Evolutionary conservation across 2,797 vertebrate species (phyloP).

Genomic region (Allochrocebus solatus): DNA sequence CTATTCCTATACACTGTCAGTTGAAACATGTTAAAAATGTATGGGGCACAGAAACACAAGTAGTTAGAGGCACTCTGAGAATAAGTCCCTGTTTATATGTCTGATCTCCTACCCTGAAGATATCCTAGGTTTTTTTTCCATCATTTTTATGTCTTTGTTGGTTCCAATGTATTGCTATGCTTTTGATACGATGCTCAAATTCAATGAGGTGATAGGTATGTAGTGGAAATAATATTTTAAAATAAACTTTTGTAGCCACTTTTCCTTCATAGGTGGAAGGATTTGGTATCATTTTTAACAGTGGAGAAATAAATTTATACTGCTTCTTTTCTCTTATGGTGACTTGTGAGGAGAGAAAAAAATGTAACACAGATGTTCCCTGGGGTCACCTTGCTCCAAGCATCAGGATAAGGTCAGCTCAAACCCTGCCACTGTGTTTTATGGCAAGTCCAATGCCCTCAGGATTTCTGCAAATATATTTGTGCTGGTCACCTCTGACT

Average conservation of each 20-base stretch:
- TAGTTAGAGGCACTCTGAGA: not conserved
- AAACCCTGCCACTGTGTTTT: constrained; percentile 16
- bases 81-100: not conserved
- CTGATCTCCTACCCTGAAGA: not conserved
- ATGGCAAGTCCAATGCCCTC: not conserved
- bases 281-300: not conserved
- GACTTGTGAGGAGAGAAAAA: not conserved
- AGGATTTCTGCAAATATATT: constrained; percentile 27
- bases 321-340: not conserved
- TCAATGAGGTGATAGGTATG: not conserved
- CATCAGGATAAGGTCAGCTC: not conserved
- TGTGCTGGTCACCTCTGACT: constrained; percentile 15
- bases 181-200: not conserved
- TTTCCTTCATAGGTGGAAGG: not conserved
- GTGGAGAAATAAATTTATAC: not conserved
- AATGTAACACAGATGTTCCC: constrained; percentile 25
- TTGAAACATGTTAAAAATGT: not conserved
- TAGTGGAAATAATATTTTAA: not conserved
- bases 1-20: not conserved
- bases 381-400: not conserved
- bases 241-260: not conserved
- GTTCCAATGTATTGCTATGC: not conserved
- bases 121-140: not conserved
- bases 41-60: not conserved
- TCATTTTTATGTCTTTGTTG: not conserved